Base-by-base conservation (phyloP, 1,140 invertebrate genomes). In the Diprion similis region DNA sequence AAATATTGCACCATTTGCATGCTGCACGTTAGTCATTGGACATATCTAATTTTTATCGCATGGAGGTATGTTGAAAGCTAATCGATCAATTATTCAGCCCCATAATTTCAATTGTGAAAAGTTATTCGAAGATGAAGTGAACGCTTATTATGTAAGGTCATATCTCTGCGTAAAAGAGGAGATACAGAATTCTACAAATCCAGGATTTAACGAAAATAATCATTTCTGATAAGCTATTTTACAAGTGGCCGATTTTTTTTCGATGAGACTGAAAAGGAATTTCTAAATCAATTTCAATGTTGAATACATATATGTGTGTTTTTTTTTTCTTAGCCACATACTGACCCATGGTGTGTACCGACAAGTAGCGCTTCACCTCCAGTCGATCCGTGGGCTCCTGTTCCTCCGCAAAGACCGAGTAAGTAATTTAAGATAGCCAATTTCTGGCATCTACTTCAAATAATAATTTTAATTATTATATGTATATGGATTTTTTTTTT, bases 341-440 rank as follows among this genome's bases (percentile, higher is more conserved):
- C 85, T 45, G 91, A 92, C 85, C 90, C 91, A 8, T 92, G 91
- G 91, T 89, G 87, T 24, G 83, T 80, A 76, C 82, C 85, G 71
- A 80, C 83, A 68, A 84, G 81, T 73, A 82, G 87, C 17, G 77
- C 83, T 24, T 84, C 87, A 68, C 81, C 86, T 48, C 80, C 86
- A 19, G 77, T 86, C 18, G 91, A 92, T 85, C 91, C 92, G 46
- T 93, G 92, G 92, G 88, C 90, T 72, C 88, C 91, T 10, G 83
- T 82, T 48, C 83, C 84, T 46, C 78, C 82, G 19, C 84, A 85
- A 76, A 78, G 82, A 77, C 80, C 84, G 77, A 80, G 85, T 86
- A 73, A 82, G 73, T 78, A 37, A 37, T 37, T 47, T 47, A n/a
- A n/a, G 13, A 15, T 64, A 15, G 8, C 0, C 17, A 64, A 15